Evolutionary conservation across 2,113 vertebrate genomes (phyloP).

Genomic region (Hassar affinis): DNA sequence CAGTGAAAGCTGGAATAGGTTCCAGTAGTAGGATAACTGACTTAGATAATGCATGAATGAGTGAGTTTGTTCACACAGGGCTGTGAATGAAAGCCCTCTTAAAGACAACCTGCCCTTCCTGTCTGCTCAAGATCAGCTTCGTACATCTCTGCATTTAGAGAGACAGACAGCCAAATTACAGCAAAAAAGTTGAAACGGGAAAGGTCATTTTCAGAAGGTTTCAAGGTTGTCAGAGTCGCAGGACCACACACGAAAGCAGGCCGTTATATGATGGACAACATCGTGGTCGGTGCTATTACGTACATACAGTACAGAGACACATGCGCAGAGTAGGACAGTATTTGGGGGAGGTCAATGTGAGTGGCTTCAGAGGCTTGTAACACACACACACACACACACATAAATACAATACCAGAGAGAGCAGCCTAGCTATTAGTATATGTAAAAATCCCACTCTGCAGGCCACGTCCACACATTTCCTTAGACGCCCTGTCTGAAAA

Average conservation of each 20-base stretch:
- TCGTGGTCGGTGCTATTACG: constrained; percentile 19
- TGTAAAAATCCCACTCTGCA: constrained; percentile 57
- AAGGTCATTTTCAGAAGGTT: constrained; percentile 35
- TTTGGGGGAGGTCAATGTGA: constrained; percentile 29
- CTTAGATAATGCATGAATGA: too few species aligned
- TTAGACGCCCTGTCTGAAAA: constrained; percentile 61
- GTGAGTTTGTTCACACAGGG: background rate
- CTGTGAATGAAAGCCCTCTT: background rate
- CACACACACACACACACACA: constrained; percentile 11
- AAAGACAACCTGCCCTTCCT: background rate
- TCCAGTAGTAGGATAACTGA: too few species aligned
- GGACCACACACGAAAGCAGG: background rate
- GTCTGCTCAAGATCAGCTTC: background rate
- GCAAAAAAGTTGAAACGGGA: constrained; percentile 18
- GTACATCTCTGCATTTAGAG: background rate
- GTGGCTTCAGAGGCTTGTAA: constrained; percentile 24
- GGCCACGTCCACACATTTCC: constrained; percentile 65
- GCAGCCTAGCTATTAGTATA: constrained; percentile 57
- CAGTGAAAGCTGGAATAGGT: too few species aligned
- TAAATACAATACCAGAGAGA: constrained; percentile 24
- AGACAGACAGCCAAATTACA: background rate
- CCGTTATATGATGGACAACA: background rate
- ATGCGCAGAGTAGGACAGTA: constrained; percentile 22
- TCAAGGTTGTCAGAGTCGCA: constrained; percentile 31
- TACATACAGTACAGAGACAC: constrained; percentile 19